Conservation (phyloP, 1,140 invertebrate genomes). For the Bombyx mandarina region DNA sequence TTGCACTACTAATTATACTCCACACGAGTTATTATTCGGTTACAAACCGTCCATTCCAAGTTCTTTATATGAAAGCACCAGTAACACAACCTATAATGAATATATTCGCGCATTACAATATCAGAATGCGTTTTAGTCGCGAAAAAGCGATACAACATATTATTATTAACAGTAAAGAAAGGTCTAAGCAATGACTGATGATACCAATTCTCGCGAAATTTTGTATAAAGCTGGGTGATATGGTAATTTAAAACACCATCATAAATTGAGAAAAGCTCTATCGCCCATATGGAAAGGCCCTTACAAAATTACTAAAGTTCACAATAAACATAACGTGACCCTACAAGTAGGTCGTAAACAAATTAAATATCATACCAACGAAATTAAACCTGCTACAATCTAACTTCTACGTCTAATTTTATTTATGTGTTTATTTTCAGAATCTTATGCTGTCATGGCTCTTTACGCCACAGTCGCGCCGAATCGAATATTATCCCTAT, state of each 20-base stretch:
- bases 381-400: conserved; percentile 13
- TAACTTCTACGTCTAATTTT: neutral
- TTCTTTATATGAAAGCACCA: conserved; percentile 4
- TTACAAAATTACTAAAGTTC: conserved; percentile 18
- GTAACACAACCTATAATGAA: conserved; percentile 7
- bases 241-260: conserved; percentile 16
- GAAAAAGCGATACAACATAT: conserved; percentile 17
- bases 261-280: conserved; percentile 11
- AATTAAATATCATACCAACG: conserved; percentile 17
- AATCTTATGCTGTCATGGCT: neutral
- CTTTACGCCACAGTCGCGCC: neutral
- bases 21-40: conserved; percentile 33
- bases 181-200: conserved; percentile 18
- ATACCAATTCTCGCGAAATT: conserved; percentile 2
- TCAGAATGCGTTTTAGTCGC: conserved; percentile 11
- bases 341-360: conserved; percentile 5
- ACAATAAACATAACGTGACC: conserved; percentile 14
- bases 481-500: conserved; percentile 2
- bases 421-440: conserved; percentile 7
- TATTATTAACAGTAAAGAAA: conserved; percentile 17
- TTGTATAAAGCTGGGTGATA: conserved; percentile 17
- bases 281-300: conserved; percentile 18
- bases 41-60: conserved; percentile 22
- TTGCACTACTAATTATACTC: conserved; percentile 17
- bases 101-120: conserved; percentile 15